These are phyloP conservation scores for Leucoptera coffeella DNA, from an alignment of 2,888 invertebrate genomes.

Conservation along the genomic window DNA sequence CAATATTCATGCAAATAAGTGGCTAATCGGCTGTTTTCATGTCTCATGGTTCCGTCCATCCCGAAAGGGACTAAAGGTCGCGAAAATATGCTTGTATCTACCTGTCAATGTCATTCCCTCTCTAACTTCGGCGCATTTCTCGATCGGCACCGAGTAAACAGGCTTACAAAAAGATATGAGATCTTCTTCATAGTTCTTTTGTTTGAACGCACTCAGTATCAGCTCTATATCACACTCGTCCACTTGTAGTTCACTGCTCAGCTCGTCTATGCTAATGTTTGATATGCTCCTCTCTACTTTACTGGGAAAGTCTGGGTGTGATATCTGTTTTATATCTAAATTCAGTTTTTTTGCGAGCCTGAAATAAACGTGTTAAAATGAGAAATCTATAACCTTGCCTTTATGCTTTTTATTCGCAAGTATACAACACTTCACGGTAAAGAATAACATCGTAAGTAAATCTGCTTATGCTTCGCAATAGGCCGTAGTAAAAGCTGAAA, in stretches of 20 bases:
- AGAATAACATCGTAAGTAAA: too few species aligned
- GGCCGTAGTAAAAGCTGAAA: too few species aligned
- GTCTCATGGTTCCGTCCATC: too few species aligned
- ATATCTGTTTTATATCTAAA: slow-evolving; percentile 31
- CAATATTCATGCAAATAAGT: too few species aligned
- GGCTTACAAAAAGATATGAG: slow-evolving; percentile 61
- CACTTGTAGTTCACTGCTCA: slow-evolving; percentile 43
- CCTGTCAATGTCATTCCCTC: slow-evolving; percentile 59
- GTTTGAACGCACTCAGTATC: slow-evolving; percentile 68
- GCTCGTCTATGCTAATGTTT: slow-evolving; percentile 13
- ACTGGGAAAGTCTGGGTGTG: slow-evolving; percentile 25
- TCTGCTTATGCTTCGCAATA: too few species aligned
- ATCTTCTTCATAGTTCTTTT: slow-evolving; percentile 67
- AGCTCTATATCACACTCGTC: slow-evolving; percentile 60
- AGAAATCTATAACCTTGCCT: background rate
- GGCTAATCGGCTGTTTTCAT: too few species aligned
- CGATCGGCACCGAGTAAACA: slow-evolving; percentile 69
- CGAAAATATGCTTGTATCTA: slow-evolving; percentile 15
- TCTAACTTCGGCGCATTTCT: slow-evolving; percentile 58
- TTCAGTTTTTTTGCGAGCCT: slow-evolving; percentile 41
- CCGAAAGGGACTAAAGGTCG: too few species aligned
- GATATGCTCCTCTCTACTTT: slow-evolving; percentile 18
- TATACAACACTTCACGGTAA: too few species aligned
- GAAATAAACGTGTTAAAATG: slow-evolving; percentile 6
- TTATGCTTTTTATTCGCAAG: too few species aligned